Base-by-base conservation (phyloP, 2,797 vertebrate species). In the Lepilemur ruficaudatus region DNA sequence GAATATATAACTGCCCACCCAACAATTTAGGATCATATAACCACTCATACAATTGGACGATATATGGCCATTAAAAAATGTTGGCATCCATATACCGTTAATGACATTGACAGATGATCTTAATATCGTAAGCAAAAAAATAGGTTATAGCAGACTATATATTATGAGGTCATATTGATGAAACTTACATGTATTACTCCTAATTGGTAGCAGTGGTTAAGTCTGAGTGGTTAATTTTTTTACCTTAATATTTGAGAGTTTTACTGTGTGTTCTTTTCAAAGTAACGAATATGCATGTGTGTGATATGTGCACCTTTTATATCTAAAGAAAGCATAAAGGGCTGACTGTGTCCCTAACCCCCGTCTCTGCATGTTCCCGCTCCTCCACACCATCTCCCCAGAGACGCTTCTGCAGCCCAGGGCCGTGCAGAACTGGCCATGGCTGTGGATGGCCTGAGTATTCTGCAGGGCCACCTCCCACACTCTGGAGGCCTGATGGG, bases 201-300 rank as follows among this genome's bases (percentile, higher is more conserved):
- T 95, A 93, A 92, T 61, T 92, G 63, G 43, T 97, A 92, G 43
- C 78, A 86, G 73, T 65, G 57, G 43, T 93, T 59, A 70, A 46
- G 13, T 72, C 91, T 85, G 35, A 50, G 46, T 88, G 15, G 22
- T 46, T 93, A 4, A 28, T 48, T 73, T 41, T 73, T 95, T 93
- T 59, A 50, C 81, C 46, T 92, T 92, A 55, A 38, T 93, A 63
- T 28, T 38, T 84, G 38, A 82, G 59, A 23, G 46, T 32, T 84
- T 90, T 87, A 55, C 50, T 17, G 38, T 70, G 25, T 82, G 10
- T 75, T 50, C 52, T 85, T 61, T 75, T 93, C 50, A 70, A 63
- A 86, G 7, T 59, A 35, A 55, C 32, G 32, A 63, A 23, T 70
- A 17, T 46, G 4, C 46, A 1, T 4, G 5, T 38, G 13, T 32